Base-by-base conservation (phyloP, 2,888 invertebrate species). In the Oscheius myriophilus region DNA sequence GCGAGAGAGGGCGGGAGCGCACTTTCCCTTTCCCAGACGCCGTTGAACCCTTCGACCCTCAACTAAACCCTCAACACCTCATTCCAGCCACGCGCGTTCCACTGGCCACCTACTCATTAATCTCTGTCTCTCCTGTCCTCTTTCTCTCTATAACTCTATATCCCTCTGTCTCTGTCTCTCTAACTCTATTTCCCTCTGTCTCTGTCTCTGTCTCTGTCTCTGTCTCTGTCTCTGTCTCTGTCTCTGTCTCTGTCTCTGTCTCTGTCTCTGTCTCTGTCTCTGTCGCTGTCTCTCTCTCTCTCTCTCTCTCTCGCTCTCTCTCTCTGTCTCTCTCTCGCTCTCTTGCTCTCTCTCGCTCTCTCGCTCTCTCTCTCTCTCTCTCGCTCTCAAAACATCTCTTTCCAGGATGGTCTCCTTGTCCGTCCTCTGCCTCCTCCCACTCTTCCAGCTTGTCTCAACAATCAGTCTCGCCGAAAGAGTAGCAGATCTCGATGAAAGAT, bases 11-110 rank as follows among this genome's bases (percentile, higher is more conserved):
- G 49, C 26, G 46, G 46, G n/a, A 14, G 49, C 33, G n/a, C 16
- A 49, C 61, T 61, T 61, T 61, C 61, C n/a, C 55, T 39, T 53
- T 25, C 54, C 26, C 33, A 33, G 33, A 33, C 33, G 33, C 33
- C 33, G 33, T 33, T 33, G 33, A 33, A 33, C 33, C 33, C 33
- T 33, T 33, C 33, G 33, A 33, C 33, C 33, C 33, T 33, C 33
- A 33, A 33, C 33, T 33, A 33, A 33, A 33, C 33, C 33, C 33
- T 33, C 33, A 33, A 9, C 33, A 33, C 33, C 33, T 33, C 33
- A 33, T 33, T 33, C 33, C 33, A 3, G 33, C 33, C 33, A 33
- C 33, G 33, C 33, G 33, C 33, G 33, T 54, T 54, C 54, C 54
- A 18, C 18, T 54, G 26, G 26, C 39, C 39, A n/a, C 41, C 9